Evolutionary conservation across 35 echinoderm and acorn worm species (phyloP), one percentile per base, ranked within the genome.

Genomic region (Lytechinus variegatus): DNA sequence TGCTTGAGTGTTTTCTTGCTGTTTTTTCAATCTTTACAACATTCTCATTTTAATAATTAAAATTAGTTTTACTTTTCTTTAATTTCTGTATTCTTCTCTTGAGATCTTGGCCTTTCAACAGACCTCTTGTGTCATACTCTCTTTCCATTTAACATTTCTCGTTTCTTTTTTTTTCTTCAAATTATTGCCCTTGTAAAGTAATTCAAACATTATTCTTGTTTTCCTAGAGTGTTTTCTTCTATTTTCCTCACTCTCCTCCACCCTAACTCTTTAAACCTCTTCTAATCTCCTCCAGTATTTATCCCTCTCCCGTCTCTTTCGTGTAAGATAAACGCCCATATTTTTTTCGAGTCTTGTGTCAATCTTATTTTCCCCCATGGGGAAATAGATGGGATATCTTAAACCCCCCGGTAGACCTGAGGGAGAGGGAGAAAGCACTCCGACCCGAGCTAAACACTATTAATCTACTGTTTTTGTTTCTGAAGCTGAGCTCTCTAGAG

Each of bases 391-490:
- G 92, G 57, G 92, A 93, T 54, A 93, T 54, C 92, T 54, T 55
- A 93, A 3, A 54, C 92, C 92, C 92, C 52, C 29, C 52, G 92
- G 53, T 93, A 33, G 92, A 93, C 92, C 88, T 29, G 16, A 54
- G 92, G 53, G 92, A 93, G 53, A 93, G 92, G 27, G 53, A 93
- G 53, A 55, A 44, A 90, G 88, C 88, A 90, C 92, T 93, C 92
- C 52, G 54, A 57, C 52, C 54, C 53, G 53, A 16, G 92, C 92
- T 93, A 93, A 93, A 93, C 92, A 93, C 92, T 93, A 93, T 93
- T 93, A 93, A 93, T 93, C 92, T 53, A 53, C 54, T 93, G 92
- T 93, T 93, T 54, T 93, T 93, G 92, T 93, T 93, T 93, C 92
- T 54, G 55, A 93, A 10, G 92, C 92, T 24, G 10, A 33, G 9